phyloP scores from a whole-genome alignment of 1,140 invertebrate species.

The Proctacanthus coquilletti region DNA sequence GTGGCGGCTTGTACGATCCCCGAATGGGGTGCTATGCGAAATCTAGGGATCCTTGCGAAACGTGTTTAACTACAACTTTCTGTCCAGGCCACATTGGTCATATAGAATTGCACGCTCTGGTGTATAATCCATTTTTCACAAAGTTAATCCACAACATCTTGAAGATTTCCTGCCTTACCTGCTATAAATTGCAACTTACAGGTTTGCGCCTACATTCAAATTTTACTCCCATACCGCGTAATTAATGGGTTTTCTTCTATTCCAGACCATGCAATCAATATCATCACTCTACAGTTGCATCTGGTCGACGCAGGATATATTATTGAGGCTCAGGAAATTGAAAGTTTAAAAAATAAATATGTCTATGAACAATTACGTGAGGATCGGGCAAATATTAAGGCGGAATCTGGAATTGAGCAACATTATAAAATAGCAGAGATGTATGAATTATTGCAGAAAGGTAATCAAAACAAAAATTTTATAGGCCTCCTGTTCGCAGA shows the following conservation, averaged over 20 bases:
- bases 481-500: too few species aligned
- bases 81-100: conserved; percentile 94
- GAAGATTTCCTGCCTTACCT: conserved; percentile 51
- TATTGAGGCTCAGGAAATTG: conserved; percentile 50
- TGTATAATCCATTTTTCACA: conserved; percentile 85
- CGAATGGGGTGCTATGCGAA: conserved; percentile 46
- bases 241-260: neutral
- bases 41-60: conserved; percentile 57
- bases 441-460: conserved; percentile 14
- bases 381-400: conserved; percentile 15
- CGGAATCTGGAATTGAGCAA: conserved; percentile 18
- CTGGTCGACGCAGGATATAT: conserved; percentile 61
- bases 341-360: conserved; percentile 34
- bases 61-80: conserved; percentile 52
- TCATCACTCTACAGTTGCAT: conserved; percentile 57
- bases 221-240: neutral
- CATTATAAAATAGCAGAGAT: conserved; percentile 20
- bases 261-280: conserved; percentile 41
- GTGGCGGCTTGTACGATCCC: conserved; percentile 77
- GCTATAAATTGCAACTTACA: conserved; percentile 53
- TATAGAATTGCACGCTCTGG: conserved; percentile 78
- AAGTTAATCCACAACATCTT: conserved; percentile 52
- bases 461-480: conserved; percentile 4
- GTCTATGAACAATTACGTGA: conserved; percentile 18
- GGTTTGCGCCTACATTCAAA: conserved; percentile 33